Evolutionary conservation across 2,888 invertebrate genomes (phyloP).

Genomic region (Lampropteryx suffumata): DNA sequence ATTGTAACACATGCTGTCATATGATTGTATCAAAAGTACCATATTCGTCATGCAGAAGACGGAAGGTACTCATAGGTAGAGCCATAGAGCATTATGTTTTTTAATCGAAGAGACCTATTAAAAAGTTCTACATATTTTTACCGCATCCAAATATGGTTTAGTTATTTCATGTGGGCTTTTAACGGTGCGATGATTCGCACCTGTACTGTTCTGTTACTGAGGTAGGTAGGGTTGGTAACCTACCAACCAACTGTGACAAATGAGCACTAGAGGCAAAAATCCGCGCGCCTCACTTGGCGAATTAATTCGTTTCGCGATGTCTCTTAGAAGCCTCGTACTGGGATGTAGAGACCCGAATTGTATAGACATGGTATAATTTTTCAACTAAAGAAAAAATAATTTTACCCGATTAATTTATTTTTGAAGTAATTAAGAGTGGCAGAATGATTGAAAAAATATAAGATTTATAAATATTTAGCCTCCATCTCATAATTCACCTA

Average conservation of each 20-base stretch:
- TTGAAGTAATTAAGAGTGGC: too few relatives aligned
- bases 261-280: conserved; percentile 77
- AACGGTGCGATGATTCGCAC: conserved; percentile 67
- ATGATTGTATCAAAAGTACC: too few relatives aligned
- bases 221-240: conserved; percentile 27
- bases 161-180: conserved; percentile 47
- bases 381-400: too few relatives aligned
- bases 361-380: conserved; percentile 30
- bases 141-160: conserved; percentile 15
- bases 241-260: conserved; percentile 79
- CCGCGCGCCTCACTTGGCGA: conserved; percentile 65
- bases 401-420: too few relatives aligned
- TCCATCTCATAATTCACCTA: too few relatives aligned
- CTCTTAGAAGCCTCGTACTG: conserved; percentile 67
- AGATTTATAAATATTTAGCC: too few relatives aligned
- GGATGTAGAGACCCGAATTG: conserved; percentile 31
- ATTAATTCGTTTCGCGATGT: conserved; percentile 81
- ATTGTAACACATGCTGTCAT: too few relatives aligned
- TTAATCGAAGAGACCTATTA: too few relatives aligned
- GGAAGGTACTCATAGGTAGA: too few relatives aligned
- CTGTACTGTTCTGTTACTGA: conserved; percentile 42
- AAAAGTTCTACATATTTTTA: background rate
- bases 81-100: too few relatives aligned
- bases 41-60: too few relatives aligned
- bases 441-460: too few relatives aligned